phyloP scores from a whole-genome alignment of 2,888 invertebrate genomes.

The Megalurothrips usitatus region DNA sequence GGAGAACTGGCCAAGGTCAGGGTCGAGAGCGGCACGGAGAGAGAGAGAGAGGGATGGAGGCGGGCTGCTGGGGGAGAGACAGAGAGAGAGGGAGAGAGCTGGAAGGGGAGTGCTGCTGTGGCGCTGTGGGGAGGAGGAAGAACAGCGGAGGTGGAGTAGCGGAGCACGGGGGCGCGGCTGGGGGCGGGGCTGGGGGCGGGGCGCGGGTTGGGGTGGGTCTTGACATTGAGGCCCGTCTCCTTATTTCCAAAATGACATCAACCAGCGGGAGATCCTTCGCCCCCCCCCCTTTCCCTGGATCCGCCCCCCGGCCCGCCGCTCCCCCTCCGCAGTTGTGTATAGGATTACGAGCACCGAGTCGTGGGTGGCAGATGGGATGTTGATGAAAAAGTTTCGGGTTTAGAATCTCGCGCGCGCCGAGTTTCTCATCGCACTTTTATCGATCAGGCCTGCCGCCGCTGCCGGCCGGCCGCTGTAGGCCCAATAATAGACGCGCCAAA shows the following conservation, averaged over 20 bases:
- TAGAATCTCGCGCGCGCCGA: background rate
- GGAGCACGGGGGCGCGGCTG: background rate
- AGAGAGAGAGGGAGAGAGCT: background rate
- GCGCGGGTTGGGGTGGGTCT: background rate
- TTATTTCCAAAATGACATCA: background rate
- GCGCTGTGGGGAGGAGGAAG: no score
- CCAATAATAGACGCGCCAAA: no score
- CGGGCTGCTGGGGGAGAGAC: no score
- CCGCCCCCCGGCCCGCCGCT: background rate
- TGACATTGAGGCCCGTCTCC: no score
- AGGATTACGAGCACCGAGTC: no score
- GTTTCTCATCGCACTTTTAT: no score
- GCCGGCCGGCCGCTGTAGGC: no score
- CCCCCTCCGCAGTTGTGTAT: background rate
- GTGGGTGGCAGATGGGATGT: no score
- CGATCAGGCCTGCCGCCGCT: no score
- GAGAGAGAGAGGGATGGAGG: background rate
- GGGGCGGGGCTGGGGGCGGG: background rate
- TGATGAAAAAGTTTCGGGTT: no score
- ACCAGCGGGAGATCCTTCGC: background rate
- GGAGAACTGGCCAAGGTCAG: slow-evolving; percentile 17
- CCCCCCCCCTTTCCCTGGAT: background rate
- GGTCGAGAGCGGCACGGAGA: background rate
- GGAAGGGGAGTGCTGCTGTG: background rate
- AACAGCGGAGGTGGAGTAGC: background rate